Evolutionary conservation across 2,888 invertebrate genomes (phyloP), one percentile per base, ranked within the genome.

Genomic region (Apodemia hepburni): DNA sequence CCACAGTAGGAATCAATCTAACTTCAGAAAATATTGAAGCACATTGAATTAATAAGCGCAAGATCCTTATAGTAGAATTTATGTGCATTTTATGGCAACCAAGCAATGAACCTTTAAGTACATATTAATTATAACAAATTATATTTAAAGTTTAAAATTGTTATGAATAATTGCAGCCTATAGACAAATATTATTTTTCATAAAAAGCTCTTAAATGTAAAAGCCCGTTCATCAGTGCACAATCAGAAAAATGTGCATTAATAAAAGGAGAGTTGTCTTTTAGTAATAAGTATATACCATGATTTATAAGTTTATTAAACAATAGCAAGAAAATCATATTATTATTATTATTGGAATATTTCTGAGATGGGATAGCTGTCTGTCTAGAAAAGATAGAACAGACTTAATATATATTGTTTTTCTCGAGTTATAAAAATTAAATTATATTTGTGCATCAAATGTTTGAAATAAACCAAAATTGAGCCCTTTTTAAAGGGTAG

Each of bases 181-280:
- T 86, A 81, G 81, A 82, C 81, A 81, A 79, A 78, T 73, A 81
- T 79, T 70, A 75, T 75, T 77, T 75, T 61, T 66, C 62, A 66
- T 74, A 80, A 74, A 77, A 82, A 82, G 80, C 82, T 77, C 80
- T 79, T 81, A 80, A 80, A 81, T 79, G 77, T 85, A 75, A 77
- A 85, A 86, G 85, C 85, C 76, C 70, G 77, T 81, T 80, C 33
- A 42, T 17, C 82, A 84, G 85, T 86, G 85, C 84, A 84, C 84
- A 82, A 81, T 85, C 81, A 81, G 82, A 77, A 82, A 80, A 84
- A 85, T 75, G 87, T 88, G 87, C 85, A 66, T 67, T 79, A 83
- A 82, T 76, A 77, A 76, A 73, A 73, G 75, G 81, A 83, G 83
- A 84, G 82, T 81, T 73, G 78, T 76, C 65, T 71, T 71, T 70